These are phyloP conservation scores for Lepidochitona cinerea DNA, from an alignment of 2,888 invertebrate species.

Conservation along the genomic window DNA sequence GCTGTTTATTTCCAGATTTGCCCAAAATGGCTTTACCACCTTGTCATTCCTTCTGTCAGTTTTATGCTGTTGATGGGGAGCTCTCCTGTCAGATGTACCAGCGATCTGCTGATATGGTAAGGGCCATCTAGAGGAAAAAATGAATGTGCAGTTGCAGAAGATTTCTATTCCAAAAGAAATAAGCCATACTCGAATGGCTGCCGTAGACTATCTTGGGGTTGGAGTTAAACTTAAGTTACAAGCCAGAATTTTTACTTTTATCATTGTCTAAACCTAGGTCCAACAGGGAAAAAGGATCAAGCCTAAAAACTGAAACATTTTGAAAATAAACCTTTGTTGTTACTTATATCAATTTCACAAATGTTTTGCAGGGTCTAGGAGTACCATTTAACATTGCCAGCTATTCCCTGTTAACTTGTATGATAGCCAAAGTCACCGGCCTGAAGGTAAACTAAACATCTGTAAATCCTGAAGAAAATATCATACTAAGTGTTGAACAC, in stretches of 20 bases:
- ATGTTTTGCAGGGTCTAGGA: conserved; percentile 78
- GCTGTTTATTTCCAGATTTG: conserved; percentile 79
- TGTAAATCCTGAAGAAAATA: no score
- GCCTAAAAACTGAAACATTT: no score
- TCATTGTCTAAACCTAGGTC: no score
- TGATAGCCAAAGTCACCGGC: conserved; percentile 96
- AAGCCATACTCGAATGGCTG: no score
- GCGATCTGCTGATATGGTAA: conserved; percentile 96
- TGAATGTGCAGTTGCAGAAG: no score
- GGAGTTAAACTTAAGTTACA: no score
- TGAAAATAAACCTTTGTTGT: no score
- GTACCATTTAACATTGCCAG: conserved; percentile 99
- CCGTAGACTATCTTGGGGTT: no score
- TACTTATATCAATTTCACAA: background rate
- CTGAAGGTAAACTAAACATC: conserved; percentile 85
- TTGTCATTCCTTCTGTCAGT: conserved; percentile 95
- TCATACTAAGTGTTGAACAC: no score
- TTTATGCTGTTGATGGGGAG: conserved; percentile 85
- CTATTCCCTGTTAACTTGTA: conserved; percentile 92
- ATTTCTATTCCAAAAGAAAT: no score
- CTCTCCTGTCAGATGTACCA: conserved; percentile 95
- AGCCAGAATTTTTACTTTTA: no score
- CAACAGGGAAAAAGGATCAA: no score
- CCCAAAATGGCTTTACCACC: conserved; percentile 96
- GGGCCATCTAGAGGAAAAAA: background rate